Percentiles rank a stretch among this genome's conserved stretches.
Conservation (phyloP, 2,113 vertebrate species). For the Stigmatopora argus region DNA sequence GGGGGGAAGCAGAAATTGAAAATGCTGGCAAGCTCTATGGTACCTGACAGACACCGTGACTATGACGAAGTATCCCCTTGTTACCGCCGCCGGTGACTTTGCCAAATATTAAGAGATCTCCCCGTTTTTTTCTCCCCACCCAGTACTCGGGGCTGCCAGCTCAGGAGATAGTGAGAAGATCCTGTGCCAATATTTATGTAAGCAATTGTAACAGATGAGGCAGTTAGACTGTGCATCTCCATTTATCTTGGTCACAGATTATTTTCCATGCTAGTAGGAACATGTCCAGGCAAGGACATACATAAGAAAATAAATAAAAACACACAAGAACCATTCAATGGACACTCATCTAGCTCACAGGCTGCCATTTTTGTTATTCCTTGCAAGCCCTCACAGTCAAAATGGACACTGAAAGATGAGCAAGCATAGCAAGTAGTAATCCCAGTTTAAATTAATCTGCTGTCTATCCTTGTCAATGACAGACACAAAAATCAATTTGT, state of each 20-base stretch:
- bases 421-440: too few relatives aligned
- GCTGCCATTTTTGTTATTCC: too few relatives aligned
- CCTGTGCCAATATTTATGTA: slow-evolving; percentile 50
- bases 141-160: slow-evolving; percentile 43
- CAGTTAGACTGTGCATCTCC: slow-evolving; percentile 44
- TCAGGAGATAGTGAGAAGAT: slow-evolving; percentile 51
- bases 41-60: slow-evolving; percentile 69
- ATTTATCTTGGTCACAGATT: slow-evolving; percentile 46
- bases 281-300: background rate
- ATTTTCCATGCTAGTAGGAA: slow-evolving; percentile 25
- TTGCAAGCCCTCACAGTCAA: too few relatives aligned
- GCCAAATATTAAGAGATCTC: slow-evolving; percentile 66
- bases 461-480: too few relatives aligned
- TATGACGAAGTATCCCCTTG: slow-evolving; percentile 69
- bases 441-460: too few relatives aligned
- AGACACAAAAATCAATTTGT: too few relatives aligned
- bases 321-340: too few relatives aligned
- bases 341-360: too few relatives aligned
- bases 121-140: slow-evolving; percentile 36
- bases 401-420: too few relatives aligned
- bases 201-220: slow-evolving; percentile 46
- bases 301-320: too few relatives aligned
- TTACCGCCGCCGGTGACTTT: slow-evolving; percentile 62
- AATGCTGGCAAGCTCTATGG: slow-evolving; percentile 63
- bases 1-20: slow-evolving; percentile 65